These are phyloP conservation scores for Caerostris darwini DNA, from an alignment of 1,140 invertebrate genomes.

Conservation along the genomic window DNA sequence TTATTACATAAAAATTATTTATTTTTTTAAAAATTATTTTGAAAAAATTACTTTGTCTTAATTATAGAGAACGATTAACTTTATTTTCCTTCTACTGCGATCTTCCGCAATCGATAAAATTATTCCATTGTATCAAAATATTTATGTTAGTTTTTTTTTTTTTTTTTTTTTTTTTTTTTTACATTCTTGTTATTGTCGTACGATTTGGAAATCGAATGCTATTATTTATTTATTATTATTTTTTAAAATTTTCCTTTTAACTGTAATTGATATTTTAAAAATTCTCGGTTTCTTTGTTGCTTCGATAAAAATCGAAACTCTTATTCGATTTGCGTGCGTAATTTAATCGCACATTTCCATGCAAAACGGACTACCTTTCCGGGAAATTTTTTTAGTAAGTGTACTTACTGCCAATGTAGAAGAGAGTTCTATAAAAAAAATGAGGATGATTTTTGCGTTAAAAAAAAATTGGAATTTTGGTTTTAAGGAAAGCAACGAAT, in stretches of 20 bases:
- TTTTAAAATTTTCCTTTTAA: background rate
- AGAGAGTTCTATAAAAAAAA: background rate
- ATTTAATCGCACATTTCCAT: background rate
- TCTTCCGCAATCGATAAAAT: background rate
- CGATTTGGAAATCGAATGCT: background rate
- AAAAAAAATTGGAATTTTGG: too few species aligned
- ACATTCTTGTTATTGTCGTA: background rate
- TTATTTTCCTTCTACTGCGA: background rate
- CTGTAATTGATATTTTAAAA: background rate
- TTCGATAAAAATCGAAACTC: background rate
- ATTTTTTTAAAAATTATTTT: too few species aligned
- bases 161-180: background rate
- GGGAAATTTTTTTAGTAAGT: background rate
- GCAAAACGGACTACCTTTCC: background rate
- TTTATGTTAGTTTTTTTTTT: too few species aligned
- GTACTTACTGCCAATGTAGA: too few species aligned
- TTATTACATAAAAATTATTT: too few species aligned
- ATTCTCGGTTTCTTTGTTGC: background rate
- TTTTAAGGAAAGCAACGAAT: background rate
- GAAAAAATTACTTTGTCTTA: too few species aligned
- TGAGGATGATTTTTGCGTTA: background rate
- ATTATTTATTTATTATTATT: background rate
- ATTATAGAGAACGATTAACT: background rate
- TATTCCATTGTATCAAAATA: background rate
- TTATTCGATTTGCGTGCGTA: background rate